Conservation (phyloP, 1,140 invertebrate species). For the Metaphire vulgaris region DNA sequence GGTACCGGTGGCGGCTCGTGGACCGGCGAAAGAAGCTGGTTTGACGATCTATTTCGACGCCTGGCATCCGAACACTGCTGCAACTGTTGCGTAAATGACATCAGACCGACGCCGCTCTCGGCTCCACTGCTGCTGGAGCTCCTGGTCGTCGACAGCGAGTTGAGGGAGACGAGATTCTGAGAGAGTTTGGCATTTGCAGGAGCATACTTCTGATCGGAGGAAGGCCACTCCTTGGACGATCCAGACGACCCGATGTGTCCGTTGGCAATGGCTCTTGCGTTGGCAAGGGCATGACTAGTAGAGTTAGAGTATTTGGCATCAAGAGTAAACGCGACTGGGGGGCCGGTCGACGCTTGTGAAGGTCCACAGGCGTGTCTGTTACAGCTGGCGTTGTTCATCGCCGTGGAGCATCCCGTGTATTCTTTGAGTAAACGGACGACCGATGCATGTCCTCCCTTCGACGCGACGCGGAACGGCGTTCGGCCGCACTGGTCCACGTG, state of each 20-base stretch:
- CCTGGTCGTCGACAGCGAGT: slow-evolving; percentile 57
- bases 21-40: slow-evolving; percentile 60
- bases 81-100: slow-evolving; percentile 69
- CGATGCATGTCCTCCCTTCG: slow-evolving; percentile 66
- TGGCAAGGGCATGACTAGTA: slow-evolving; percentile 19
- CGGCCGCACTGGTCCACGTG: slow-evolving; percentile 85
- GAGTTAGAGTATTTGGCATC: slow-evolving; percentile 16
- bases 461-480: slow-evolving; percentile 68
- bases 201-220: slow-evolving; percentile 42
- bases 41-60: slow-evolving; percentile 47
- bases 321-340: slow-evolving; percentile 4
- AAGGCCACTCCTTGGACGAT: slow-evolving; percentile 57
- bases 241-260: slow-evolving; percentile 35
- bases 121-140: slow-evolving; percentile 51
- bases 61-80: slow-evolving; percentile 57
- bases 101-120: slow-evolving; percentile 27
- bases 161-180: slow-evolving; percentile 67
- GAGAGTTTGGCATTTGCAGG: slow-evolving; percentile 63
- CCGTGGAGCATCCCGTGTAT: slow-evolving; percentile 27
- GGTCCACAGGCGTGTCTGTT: slow-evolving; percentile 35
- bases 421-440: slow-evolving; percentile 59
- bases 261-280: slow-evolving; percentile 32
- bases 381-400: slow-evolving; percentile 18
- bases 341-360: slow-evolving; percentile 38
- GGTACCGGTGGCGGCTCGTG: slow-evolving; percentile 69